Base-by-base conservation (phyloP, 2,113 vertebrate species). In the Menura novaehollandiae region DNA sequence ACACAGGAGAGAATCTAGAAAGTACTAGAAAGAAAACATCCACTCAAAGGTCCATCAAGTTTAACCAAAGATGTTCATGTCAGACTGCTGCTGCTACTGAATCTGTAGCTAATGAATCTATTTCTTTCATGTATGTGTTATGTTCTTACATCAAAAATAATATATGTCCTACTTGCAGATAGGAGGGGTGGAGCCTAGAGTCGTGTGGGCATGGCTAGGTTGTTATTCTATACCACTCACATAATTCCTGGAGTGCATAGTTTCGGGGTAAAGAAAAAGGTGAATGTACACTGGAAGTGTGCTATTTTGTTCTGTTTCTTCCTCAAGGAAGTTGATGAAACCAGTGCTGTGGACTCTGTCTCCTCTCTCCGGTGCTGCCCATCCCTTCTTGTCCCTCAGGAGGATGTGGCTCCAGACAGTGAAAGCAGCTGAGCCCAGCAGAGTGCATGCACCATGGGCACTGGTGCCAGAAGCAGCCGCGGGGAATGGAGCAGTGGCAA, bases 201-300 rank as follows among this genome's bases (percentile, higher is more conserved):
- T 41, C 39, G 13, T 41, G 39, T 41, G 39, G 39, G 13, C 12
- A 72, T 43, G 16, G 15, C 12, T 43, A 15, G 26, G 11, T 4
- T 23, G 8, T 14, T 27, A 7, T 23, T 52, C 15, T 37, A 12
- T 43, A 60, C 20, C 7, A 52, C 0, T 0, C 20, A 15, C 26
- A 52, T 60, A 10, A 19, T 24, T 44, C 15, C 32, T 52, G 26
- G 20, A 10, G 20, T 35, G 15, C 17, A 26, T 24, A 4, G 21
- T 46, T 26, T 80, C 27, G 22, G 35, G 19, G 39, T 19, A 12
- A 60, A 43, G 30, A 82, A 60, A 69, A 16, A 23, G 43, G 39
- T 21, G 28, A 59, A n/a, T 18, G 23, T 19, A 27, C 11, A 9
- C 28, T 9, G 7, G 18, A 69, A 69, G 4, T 59, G 15, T 1